Percentiles rank a stretch among this genome's conserved stretches.
These are phyloP conservation scores for Archocentrus centrarchus DNA, from an alignment of 2,113 vertebrate species.

Conservation along the genomic window DNA sequence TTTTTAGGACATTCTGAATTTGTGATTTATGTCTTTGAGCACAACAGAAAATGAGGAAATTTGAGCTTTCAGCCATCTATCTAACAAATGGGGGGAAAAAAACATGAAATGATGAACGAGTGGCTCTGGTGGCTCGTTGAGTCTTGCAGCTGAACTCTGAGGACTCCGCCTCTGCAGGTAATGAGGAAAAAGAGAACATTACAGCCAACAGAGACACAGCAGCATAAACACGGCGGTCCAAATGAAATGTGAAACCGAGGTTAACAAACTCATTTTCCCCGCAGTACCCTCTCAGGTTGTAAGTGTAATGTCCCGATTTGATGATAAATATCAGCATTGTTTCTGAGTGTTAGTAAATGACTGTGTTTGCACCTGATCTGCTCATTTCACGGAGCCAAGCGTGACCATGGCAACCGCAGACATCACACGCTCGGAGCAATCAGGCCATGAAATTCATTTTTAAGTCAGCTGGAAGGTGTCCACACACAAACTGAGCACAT, in stretches of 20 bases:
- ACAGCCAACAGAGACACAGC: neutral
- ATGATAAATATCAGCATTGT: neutral
- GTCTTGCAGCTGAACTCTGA: conserved; percentile 29
- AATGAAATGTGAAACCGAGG: neutral
- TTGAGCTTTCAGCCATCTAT: conserved; percentile 30
- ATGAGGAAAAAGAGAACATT: neutral
- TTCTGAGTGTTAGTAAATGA: neutral
- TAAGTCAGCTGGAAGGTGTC: conserved; percentile 16
- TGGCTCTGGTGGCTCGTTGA: conserved; percentile 20
- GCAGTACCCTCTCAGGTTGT: neutral
- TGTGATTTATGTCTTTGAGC: conserved; percentile 50
- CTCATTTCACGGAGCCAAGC: neutral
- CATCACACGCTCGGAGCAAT: neutral
- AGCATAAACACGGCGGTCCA: neutral
- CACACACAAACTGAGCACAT: neutral
- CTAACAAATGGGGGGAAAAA: conserved; percentile 22
- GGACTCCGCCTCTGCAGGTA: conserved; percentile 11
- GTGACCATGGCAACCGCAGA: conserved; percentile 25
- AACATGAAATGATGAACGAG: conserved; percentile 27
- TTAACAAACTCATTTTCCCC: conserved; percentile 4
- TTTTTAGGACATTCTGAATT: conserved; percentile 26
- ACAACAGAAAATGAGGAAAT: conserved; percentile 33
- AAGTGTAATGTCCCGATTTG: neutral
- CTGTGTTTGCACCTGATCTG: neutral
- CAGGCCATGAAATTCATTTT: conserved; percentile 13